phyloP scores from a whole-genome alignment of 2,888 invertebrate genomes.

The Xestobium rufovillosum region DNA sequence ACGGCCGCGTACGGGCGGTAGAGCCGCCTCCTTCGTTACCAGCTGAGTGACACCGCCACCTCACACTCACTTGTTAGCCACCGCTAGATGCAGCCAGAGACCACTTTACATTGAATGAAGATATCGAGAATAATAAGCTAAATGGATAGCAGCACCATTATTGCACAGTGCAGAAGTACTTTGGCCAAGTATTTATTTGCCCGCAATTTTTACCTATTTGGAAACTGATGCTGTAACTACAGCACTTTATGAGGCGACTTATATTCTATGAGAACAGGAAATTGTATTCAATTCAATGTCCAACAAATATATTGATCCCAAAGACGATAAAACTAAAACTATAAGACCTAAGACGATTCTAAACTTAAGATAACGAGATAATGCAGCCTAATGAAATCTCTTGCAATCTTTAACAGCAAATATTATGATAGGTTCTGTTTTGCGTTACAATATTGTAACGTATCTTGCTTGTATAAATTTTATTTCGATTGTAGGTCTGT shows the following conservation, averaged over 20 bases:
- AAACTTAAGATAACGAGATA: too few relatives aligned
- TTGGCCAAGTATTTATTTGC: constrained; percentile 21
- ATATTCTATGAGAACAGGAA: constrained; percentile 22
- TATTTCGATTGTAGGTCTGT: too few relatives aligned
- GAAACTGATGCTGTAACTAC: constrained; percentile 24
- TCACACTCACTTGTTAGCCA: constrained; percentile 44
- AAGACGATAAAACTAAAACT: too few relatives aligned
- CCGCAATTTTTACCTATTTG: constrained; percentile 28
- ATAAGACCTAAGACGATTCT: too few relatives aligned
- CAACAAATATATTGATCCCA: too few relatives aligned
- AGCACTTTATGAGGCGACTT: constrained; percentile 25
- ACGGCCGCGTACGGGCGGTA: constrained; percentile 37
- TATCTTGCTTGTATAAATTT: too few relatives aligned
- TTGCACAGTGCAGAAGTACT: background rate
- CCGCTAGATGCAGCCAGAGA: constrained; percentile 33
- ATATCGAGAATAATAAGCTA: constrained; percentile 43
- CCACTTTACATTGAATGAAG: constrained; percentile 45
- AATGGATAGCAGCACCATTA: constrained; percentile 32
- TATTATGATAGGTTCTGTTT: too few relatives aligned
- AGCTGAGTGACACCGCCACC: constrained; percentile 43
- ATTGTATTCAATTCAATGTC: constrained; percentile 24
- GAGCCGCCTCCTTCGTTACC: constrained; percentile 39
- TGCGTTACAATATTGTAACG: too few relatives aligned
- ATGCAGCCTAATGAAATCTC: too few relatives aligned
- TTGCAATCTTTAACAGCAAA: too few relatives aligned